phyloP scores from a whole-genome alignment of 1,140 invertebrate genomes.

The Leguminivora glycinivorella region DNA sequence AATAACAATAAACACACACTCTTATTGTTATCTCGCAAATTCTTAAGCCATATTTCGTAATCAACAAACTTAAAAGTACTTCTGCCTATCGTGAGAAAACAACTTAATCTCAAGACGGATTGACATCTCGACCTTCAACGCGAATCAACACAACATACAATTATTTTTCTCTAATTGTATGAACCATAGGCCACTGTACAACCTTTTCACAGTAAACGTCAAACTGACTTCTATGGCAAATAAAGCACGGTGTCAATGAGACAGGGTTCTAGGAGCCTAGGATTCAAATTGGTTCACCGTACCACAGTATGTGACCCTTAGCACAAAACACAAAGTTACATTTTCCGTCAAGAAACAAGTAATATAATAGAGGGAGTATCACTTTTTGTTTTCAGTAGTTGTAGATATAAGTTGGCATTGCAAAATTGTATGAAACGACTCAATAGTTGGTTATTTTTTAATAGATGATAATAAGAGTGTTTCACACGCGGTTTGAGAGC shows the following conservation, averaged over 20 bases:
- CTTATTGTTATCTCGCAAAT: too few species aligned
- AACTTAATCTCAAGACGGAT: neutral
- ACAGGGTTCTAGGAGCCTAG: too few species aligned
- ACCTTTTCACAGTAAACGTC: too few species aligned
- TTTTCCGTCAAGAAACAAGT: neutral
- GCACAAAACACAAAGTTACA: neutral
- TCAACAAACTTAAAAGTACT: neutral
- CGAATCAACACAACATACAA: constrained; percentile 3
- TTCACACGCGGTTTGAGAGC: neutral
- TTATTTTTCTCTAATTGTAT: constrained; percentile 13
- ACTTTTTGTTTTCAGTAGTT: neutral
- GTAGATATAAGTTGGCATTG: neutral
- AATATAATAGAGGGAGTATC: neutral
- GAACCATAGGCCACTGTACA: too few species aligned
- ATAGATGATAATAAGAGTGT: neutral
- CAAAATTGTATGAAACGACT: neutral
- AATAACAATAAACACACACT: too few species aligned
- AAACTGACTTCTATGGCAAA: too few species aligned
- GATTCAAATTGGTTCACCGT: too few species aligned
- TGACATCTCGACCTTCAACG: constrained; percentile 5
- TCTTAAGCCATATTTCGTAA: too few species aligned
- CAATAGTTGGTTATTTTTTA: neutral
- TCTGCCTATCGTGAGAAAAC: constrained; percentile 1
- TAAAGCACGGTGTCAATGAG: too few species aligned
- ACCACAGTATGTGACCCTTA: too few species aligned